Base-by-base conservation (phyloP, 2,888 invertebrate genomes). In the Cheilosia scutellata region DNA sequence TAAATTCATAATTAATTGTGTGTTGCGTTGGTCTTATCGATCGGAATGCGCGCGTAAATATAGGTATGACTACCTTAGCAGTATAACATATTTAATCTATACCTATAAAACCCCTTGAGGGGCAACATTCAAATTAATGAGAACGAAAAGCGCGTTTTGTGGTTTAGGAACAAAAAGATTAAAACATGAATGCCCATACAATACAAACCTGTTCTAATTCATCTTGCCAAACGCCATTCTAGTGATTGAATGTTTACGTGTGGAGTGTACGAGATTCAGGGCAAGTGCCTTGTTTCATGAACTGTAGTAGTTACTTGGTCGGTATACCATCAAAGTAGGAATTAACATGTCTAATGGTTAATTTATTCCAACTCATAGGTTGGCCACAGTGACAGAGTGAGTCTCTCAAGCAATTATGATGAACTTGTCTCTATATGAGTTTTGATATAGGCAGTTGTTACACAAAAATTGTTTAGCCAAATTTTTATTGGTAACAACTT, bases 221-320 rank as follows among this genome's bases (percentile, higher is more conserved):
- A 31, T 57, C 65, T 20, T 49, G 53, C 58, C 65, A 70, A 37
- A 58, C 62, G 20, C 49, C 51, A 70, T 63, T 37, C 37, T 27
- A 63, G 63, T 84, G 80, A 84, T 84, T 80, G 80, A 84, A 60
- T 84, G 80, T 70, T 71, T 60, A 76, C 75, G 53, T 66, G 70
- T 75, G 62, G 16, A 55, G 75, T 60, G 75, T 60, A 63, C 16
- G 75, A 55, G 65, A 74, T 80, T 60, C 65, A 75, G 70, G 70
- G 68, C 53, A 78, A 62, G 62, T 84, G 75, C 33, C 42, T 78
- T 55, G 44, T 4, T 37, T 16, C 55, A 57, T 84, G 79, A 80
- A 79, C 65, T 65, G 70, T 74, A 79, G 74, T 80, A 84, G 75
- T 79, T 84, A 83, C 79, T 53, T 60, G 49, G 33, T 79, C 75